Evolutionary conservation across 2,888 invertebrate species (phyloP).

Genomic region (Eupithecia subumbrata): DNA sequence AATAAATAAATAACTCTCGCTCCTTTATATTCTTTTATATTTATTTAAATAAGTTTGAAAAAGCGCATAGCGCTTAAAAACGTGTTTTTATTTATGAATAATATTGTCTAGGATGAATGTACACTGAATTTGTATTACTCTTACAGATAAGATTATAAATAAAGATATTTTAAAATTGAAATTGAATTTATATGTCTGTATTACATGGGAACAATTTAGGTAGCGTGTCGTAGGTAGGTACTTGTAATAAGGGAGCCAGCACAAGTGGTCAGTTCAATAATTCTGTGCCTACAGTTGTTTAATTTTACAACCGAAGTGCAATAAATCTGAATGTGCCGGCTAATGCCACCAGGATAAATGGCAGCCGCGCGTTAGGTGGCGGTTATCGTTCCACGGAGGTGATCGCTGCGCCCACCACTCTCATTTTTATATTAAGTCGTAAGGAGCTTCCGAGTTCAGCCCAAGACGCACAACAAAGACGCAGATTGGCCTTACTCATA

Average conservation of each 20-base stretch:
- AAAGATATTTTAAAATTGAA: too few relatives aligned
- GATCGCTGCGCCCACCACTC: slow-evolving; percentile 52
- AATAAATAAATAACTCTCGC: too few relatives aligned
- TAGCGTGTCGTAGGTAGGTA: neutral
- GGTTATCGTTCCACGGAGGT: slow-evolving; percentile 35
- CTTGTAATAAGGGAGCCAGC: neutral
- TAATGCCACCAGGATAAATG: slow-evolving; percentile 35
- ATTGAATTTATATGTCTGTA: neutral
- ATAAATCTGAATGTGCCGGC: slow-evolving; percentile 41
- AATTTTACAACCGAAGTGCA: slow-evolving; percentile 12
- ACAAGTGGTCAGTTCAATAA: neutral
- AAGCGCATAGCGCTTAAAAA: too few relatives aligned
- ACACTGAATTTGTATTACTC: too few relatives aligned
- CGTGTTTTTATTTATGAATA: too few relatives aligned
- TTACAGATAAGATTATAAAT: too few relatives aligned
- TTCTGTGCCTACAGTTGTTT: slow-evolving; percentile 12
- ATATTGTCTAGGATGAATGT: too few relatives aligned
- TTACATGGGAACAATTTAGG: neutral
- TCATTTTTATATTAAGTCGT: slow-evolving; percentile 52
- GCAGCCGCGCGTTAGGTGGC: slow-evolving; percentile 41
- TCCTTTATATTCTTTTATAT: too few relatives aligned
- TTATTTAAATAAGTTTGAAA: too few relatives aligned
- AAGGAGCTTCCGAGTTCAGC: neutral
- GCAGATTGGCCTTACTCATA: neutral
- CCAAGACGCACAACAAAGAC: neutral